Evolutionary conservation across 2,888 invertebrate species (phyloP).

Genomic region (Merodon equestris): DNA sequence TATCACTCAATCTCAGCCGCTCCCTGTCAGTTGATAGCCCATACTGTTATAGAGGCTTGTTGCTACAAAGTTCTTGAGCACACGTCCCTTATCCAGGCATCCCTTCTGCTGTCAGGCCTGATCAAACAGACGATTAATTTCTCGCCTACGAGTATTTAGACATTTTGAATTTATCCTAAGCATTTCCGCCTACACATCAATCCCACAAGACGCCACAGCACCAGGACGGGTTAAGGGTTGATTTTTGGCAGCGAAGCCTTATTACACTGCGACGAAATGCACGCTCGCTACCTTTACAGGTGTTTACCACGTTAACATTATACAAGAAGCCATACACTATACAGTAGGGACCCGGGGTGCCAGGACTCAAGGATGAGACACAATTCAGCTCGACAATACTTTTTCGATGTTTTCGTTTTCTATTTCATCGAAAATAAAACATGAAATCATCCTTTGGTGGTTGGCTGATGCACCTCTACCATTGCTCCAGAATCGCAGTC

Average conservation of each 20-base stretch:
- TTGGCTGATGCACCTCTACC: slow-evolving; percentile 21
- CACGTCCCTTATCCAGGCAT: too few relatives aligned
- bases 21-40: too few relatives aligned
- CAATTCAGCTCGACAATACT: slow-evolving; percentile 4
- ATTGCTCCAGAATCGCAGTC: slow-evolving; percentile 5
- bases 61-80: too few relatives aligned
- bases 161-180: background rate
- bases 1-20: too few relatives aligned
- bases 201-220: too few relatives aligned
- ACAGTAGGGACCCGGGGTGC: background rate
- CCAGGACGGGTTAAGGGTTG: background rate
- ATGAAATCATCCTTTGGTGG: slow-evolving; percentile 51
- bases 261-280: slow-evolving; percentile 62
- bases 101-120: too few relatives aligned
- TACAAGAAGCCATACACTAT: slow-evolving; percentile 26
- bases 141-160: slow-evolving; percentile 14
- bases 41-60: too few relatives aligned
- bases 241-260: slow-evolving; percentile 50
- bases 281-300: slow-evolving; percentile 42
- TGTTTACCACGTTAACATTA: slow-evolving; percentile 44
- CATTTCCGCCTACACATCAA: background rate
- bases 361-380: background rate
- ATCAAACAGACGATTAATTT: too few relatives aligned
- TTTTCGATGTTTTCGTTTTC: background rate
- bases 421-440: slow-evolving; percentile 42